Evolutionary conservation across 2,113 vertebrate genomes (phyloP).

Genomic region (Hipposideros armiger): DNA sequence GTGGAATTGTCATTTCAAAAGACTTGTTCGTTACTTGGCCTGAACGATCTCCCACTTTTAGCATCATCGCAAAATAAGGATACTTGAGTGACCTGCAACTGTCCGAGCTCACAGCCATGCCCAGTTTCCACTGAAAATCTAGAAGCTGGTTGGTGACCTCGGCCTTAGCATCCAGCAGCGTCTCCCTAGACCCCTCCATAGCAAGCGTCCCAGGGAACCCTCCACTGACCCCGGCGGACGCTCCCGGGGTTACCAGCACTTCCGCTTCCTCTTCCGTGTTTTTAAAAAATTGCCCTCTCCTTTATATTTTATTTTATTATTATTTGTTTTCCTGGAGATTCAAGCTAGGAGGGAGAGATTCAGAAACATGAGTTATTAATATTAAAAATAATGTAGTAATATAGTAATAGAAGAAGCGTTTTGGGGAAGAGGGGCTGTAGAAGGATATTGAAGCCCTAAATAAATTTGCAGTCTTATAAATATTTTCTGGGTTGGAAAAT

Average conservation of each 20-base stretch:
- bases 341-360: neutral
- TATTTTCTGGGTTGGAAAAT: slow-evolving; percentile 40
- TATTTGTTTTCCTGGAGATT: neutral
- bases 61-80: slow-evolving; percentile 91
- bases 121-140: slow-evolving; percentile 97
- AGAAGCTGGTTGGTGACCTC: slow-evolving; percentile 88
- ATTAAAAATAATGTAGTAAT: neutral
- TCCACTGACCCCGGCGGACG: too few species aligned
- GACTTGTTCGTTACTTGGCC: slow-evolving; percentile 92
- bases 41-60: slow-evolving; percentile 92
- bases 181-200: too few species aligned
- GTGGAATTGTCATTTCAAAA: slow-evolving; percentile 96
- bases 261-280: too few species aligned
- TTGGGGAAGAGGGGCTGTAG: neutral
- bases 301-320: neutral
- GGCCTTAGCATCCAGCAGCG: too few species aligned
- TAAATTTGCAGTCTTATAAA: neutral
- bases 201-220: too few species aligned
- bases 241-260: too few species aligned
- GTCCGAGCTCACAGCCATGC: slow-evolving; percentile 95
- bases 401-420: neutral
- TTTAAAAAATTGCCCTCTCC: neutral
- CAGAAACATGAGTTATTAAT: neutral
- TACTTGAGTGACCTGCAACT: slow-evolving; percentile 95
- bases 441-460: neutral